phyloP scores from a whole-genome alignment of 1,140 invertebrate species.

The Arion vulgaris region DNA sequence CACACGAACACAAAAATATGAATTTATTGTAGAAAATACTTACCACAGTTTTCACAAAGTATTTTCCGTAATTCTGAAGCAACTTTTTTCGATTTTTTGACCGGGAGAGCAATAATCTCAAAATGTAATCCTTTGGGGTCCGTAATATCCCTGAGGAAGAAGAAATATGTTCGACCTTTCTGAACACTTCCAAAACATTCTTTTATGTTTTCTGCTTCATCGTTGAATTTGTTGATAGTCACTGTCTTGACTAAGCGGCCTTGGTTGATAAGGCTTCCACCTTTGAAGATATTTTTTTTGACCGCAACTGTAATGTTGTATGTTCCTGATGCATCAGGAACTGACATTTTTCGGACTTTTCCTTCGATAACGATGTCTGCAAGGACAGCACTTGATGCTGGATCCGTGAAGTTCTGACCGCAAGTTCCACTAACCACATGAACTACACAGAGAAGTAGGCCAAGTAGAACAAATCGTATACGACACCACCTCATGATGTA shows the following conservation, averaged over 20 bases:
- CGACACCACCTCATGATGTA: constrained; percentile 12
- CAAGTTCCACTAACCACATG: constrained; percentile 25
- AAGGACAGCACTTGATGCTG: constrained; percentile 36
- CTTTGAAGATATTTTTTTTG: constrained; percentile 37
- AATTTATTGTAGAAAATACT: not conserved
- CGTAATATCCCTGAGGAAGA: constrained; percentile 8
- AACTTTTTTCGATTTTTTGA: not conserved
- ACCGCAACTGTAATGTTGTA: constrained; percentile 39
- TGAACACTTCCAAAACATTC: not conserved
- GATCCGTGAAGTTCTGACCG: constrained; percentile 28
- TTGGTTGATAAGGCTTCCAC: constrained; percentile 18
- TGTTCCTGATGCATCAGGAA: not conserved
- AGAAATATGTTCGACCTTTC: not conserved
- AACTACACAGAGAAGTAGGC: constrained; percentile 21
- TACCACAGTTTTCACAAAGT: constrained; percentile 11
- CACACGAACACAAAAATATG: no score
- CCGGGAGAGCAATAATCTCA: not conserved
- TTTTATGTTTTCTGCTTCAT: not conserved
- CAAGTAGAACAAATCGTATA: not conserved
- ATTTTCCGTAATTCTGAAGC: not conserved
- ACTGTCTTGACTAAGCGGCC: constrained; percentile 6
- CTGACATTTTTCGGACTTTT: constrained; percentile 6
- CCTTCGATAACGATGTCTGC: constrained; percentile 45
- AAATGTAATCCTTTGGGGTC: constrained; percentile 13
- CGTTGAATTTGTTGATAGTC: constrained; percentile 17